Evolutionary conservation across 2,797 vertebrate genomes (phyloP), one percentile per base, ranked within the genome.

Genomic region (Clarias laeviceps): DNA sequence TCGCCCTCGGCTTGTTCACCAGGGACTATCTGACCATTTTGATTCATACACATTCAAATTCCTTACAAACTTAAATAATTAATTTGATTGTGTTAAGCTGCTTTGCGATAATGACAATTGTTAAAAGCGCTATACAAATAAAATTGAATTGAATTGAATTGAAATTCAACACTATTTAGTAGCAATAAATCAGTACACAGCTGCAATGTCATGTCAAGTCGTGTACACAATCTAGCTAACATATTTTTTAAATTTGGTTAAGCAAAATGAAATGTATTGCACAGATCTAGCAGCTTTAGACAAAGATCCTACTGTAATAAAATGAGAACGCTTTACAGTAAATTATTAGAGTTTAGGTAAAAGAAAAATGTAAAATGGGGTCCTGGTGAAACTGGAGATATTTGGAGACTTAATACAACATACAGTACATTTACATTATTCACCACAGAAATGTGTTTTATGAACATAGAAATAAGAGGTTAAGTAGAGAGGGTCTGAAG

Each of bases 151-250:
- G n/a, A n/a, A n/a, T n/a, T n/a, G n/a, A n/a, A n/a, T n/a, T n/a
- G n/a, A n/a, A n/a, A 94, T 93, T 94, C 92, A 91, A 92, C 87
- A 92, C 65, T 89, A 92, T 91, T 94, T 95, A 93, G 93, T 94
- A 91, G 92, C 91, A 93, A 89, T 87, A 82, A 94, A 90, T 40
- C 40, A 8, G 7, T 40, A 8, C 40, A 91, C 89, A 90, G 87
- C 92, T 90, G 86, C 83, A 80, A 91, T 90, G 89, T 90, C 91
- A 93, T 89, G 91, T 93, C 90, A 91, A 93, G 87, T 90, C 88
- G 91, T 93, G 85, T 88, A 92, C 86, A 93, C 88, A 78, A 92
- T 93, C 92, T 94, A 93, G 85, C 91, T 84, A 22, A 77, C 89
- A 80, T 89, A 4, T 27, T 29, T 18, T 18, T 4, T n/a, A n/a